Evolutionary conservation across 2,888 invertebrate species (phyloP).

Genomic region (Leptinotarsa peninsularis): DNA sequence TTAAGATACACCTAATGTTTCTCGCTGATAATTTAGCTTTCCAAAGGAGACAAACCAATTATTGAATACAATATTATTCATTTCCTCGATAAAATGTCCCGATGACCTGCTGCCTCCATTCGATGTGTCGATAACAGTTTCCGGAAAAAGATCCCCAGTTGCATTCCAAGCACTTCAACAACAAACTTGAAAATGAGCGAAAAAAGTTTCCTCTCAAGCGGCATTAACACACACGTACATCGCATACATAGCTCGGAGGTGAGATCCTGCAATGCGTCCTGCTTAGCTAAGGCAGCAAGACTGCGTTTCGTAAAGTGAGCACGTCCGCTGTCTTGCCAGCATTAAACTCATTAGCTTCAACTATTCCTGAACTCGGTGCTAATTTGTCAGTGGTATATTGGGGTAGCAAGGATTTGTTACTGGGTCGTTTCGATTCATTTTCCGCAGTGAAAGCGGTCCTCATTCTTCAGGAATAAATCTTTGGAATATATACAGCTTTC

Average conservation of each 20-base stretch:
- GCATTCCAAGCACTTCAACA: slow-evolving; percentile 9
- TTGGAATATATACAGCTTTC: no score
- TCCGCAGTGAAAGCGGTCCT: background rate
- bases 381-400: slow-evolving; percentile 44
- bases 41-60: no score
- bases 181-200: slow-evolving; percentile 10
- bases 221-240: slow-evolving; percentile 21
- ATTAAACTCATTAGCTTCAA: slow-evolving; percentile 47
- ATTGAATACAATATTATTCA: no score
- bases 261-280: slow-evolving; percentile 38
- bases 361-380: slow-evolving; percentile 44
- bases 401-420: slow-evolving; percentile 37
- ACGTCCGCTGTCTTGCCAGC: slow-evolving; percentile 41
- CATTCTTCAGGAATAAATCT: no score
- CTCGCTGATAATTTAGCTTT: no score
- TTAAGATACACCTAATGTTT: no score
- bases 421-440: slow-evolving; percentile 10
- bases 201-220: slow-evolving; percentile 10
- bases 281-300: slow-evolving; percentile 27
- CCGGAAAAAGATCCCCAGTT: background rate
- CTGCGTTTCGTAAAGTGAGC: slow-evolving; percentile 41
- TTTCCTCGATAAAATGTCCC: no score
- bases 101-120: no score
- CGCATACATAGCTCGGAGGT: slow-evolving; percentile 33
- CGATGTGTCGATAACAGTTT: no score